A percentile compares a stretch with the other conserved stretches of the same genome.
These are phyloP conservation scores for Acanthochromis polyacanthus DNA, from an alignment of 2,113 vertebrate genomes.

Conservation along the genomic window DNA sequence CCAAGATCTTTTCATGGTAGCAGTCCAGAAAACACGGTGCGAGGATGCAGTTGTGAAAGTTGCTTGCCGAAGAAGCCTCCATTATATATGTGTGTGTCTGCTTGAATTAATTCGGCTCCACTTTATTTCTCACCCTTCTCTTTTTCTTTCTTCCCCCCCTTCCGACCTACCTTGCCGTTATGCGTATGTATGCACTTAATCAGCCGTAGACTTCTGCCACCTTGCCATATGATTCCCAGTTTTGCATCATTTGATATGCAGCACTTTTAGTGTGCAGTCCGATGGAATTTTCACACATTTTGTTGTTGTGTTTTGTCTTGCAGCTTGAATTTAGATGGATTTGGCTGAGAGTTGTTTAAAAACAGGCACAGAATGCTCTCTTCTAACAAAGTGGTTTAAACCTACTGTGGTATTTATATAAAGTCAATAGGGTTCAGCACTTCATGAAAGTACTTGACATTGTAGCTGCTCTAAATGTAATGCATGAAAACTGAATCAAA, in stretches of 20 bases:
- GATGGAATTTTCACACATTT: neutral
- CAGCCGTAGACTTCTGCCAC: constrained; percentile 34
- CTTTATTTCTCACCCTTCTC: constrained; percentile 9
- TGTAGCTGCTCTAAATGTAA: too few species aligned
- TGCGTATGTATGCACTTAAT: constrained; percentile 59
- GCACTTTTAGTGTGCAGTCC: neutral
- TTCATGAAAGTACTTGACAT: neutral
- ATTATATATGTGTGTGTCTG: too few species aligned
- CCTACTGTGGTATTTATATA: neutral
- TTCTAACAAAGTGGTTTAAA: constrained; percentile 35
- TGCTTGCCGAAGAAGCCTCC: neutral
- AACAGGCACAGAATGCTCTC: constrained; percentile 17
- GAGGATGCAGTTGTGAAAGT: constrained; percentile 23
- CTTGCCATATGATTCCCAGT: constrained; percentile 67
- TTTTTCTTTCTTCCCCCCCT: neutral
- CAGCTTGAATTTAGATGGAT: constrained; percentile 15
- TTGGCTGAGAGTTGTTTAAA: constrained; percentile 10
- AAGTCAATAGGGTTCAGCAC: constrained; percentile 3
- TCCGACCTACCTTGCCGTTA: constrained; percentile 28
- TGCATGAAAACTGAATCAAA: neutral
- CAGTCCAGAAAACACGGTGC: constrained; percentile 1
- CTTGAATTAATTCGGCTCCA: constrained; percentile 49
- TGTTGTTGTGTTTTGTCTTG: constrained; percentile 17
- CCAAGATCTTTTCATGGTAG: constrained; percentile 17
- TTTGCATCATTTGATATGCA: neutral